Base-by-base conservation (phyloP, 2,113 vertebrate species). In the Elephantulus edwardii region DNA sequence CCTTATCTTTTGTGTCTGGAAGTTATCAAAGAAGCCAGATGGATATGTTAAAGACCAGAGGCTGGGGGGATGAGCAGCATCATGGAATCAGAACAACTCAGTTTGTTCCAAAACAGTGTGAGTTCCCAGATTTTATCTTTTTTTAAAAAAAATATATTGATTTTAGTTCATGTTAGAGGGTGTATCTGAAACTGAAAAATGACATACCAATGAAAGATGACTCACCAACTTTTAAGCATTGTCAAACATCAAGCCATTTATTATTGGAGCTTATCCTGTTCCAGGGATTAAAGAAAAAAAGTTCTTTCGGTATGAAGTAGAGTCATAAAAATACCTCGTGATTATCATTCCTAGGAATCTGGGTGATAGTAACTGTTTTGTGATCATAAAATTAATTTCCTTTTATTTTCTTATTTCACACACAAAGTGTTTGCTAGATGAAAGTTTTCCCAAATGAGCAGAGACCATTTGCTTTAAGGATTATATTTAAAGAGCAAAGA, bases 71-170 rank as follows among this genome's bases (percentile, higher is more conserved):
- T 64, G 97, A 92, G 0, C 89, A 72, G 1, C 96, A 81, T 33
- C n/a, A 46, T 0, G 83, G 83, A 68, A 26, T 62, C 62, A 89
- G 50, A 92, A 72, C 71, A 89, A 84, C 93, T 81, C 96, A 96
- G 7, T 94, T 95, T 93, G 86, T 96, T 93, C 95, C 96, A 60
- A 96, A 96, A 77, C 96, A 95, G 68, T 96, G 96, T 96, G 93
- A 96, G 96, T 96, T 91, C 48, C 38, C 68, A 56, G n/a, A 35
- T 66, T 75, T 78, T 83, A 66, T 66, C 48, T 12, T 77, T 1
- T 81, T 66, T 86, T 94, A 48, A n/a, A n/a, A n/a, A n/a, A n/a
- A n/a, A 38, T 81, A 50, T 40, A 48, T 60, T 93, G 72, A 82
- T 54, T 3, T 71, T 54, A 52, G 58, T 80, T 79, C 5, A 35